These are phyloP conservation scores for Sylvietta virens DNA, from an alignment of 2,113 vertebrate species.

Conservation along the genomic window DNA sequence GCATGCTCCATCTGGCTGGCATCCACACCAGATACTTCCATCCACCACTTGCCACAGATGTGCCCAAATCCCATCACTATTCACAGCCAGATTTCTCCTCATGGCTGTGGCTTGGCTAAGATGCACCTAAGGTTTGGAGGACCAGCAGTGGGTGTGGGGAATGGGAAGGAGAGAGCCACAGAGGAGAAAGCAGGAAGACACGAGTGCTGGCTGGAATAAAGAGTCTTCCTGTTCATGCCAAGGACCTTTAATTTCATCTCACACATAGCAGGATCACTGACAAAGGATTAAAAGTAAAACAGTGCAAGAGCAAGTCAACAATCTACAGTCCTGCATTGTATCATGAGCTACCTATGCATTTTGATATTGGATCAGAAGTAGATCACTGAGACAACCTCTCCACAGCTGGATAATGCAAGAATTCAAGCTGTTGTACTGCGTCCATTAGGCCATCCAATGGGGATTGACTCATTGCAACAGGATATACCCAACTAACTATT, in stretches of 20 bases:
- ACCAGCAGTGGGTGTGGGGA: neutral
- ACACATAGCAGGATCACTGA: neutral
- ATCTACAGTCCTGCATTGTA: neutral
- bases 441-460: neutral
- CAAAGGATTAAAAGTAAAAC: neutral
- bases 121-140: neutral
- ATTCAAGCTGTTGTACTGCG: neutral
- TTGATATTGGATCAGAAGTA: neutral
- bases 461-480: neutral
- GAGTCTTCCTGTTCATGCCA: neutral
- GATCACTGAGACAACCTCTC: neutral
- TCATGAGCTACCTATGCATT: neutral
- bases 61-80: neutral
- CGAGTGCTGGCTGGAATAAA: neutral
- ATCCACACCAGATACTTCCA: neutral
- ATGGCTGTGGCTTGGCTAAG: neutral
- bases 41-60: neutral
- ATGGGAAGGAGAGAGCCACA: neutral
- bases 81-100: neutral
- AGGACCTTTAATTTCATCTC: neutral
- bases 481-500: neutral
- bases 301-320: neutral
- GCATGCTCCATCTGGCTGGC: neutral
- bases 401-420: rapidly evolving
- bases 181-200: neutral